Conservation (phyloP, 2,888 invertebrate genomes). For the Kryphioiulus occultus region DNA sequence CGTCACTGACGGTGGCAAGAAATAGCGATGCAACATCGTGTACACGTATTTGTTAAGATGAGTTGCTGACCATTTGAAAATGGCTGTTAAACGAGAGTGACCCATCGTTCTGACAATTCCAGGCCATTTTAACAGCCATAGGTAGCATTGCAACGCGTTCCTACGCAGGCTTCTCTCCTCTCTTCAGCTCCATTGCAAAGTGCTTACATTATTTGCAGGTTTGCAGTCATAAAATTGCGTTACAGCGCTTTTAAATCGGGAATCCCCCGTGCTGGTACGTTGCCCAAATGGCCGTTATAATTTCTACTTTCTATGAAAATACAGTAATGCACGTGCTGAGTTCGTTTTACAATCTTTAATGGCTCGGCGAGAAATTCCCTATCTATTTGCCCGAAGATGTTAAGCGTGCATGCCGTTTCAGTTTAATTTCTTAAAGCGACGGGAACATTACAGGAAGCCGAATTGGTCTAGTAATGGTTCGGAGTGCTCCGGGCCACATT, state of each 20-base stretch:
- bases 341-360: not conserved
- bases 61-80: not conserved
- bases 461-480: not conserved
- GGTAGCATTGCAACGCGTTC: not conserved
- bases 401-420: not conserved
- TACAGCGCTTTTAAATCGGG: not conserved
- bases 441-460: not conserved
- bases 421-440: not conserved
- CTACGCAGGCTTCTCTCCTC: not conserved
- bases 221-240: not conserved
- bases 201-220: not conserved
- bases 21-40: no score
- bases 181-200: not conserved
- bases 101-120: not conserved
- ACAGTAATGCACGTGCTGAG: not conserved
- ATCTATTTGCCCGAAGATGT: constrained; percentile 5
- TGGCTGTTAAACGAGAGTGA: not conserved
- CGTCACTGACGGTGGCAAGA: no score
- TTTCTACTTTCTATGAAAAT: not conserved
- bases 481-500: not conserved
- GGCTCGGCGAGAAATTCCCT: not conserved
- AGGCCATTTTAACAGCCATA: not conserved
- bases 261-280: not conserved
- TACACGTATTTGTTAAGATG: not conserved
- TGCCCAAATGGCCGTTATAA: not conserved